Evolutionary conservation across 2,888 invertebrate species (phyloP).

Genomic region (Yponomeuta plumbellus): DNA sequence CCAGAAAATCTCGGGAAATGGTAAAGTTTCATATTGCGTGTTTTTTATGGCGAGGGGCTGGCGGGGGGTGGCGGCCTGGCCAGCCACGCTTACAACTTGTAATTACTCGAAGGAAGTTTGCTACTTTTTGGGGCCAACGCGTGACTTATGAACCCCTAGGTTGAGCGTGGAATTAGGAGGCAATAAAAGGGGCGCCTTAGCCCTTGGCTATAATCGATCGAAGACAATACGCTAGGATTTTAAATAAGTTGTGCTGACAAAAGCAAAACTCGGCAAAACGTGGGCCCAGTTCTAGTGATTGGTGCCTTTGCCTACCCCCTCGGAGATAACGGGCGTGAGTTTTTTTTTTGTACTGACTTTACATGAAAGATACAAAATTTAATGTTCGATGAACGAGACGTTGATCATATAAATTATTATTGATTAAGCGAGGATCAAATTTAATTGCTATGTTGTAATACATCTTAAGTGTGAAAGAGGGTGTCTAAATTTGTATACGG

Average conservation of each 20-base stretch:
- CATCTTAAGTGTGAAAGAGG: too few species aligned
- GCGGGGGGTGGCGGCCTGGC: neutral
- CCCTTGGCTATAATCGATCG: conserved; percentile 34
- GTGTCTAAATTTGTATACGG: too few species aligned
- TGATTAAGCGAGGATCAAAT: too few species aligned
- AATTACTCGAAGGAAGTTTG: conserved; percentile 63
- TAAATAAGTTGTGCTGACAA: neutral
- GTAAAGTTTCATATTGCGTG: conserved; percentile 59
- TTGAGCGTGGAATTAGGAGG: conserved; percentile 46
- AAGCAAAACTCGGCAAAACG: too few species aligned
- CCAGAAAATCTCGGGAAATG: conserved; percentile 20
- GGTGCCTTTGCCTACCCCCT: too few species aligned
- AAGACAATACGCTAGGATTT: conserved; percentile 22
- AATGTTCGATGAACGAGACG: too few species aligned
- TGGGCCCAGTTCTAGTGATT: too few species aligned
- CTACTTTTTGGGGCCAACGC: conserved; percentile 56
- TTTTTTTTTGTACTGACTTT: too few species aligned
- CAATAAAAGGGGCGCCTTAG: conserved; percentile 54
- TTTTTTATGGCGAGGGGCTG: conserved; percentile 34
- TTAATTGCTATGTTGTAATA: too few species aligned
- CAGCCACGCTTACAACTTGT: conserved; percentile 63
- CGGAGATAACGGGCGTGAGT: too few species aligned
- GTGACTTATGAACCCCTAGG: conserved; percentile 54
- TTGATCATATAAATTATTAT: too few species aligned
- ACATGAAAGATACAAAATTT: too few species aligned